Evolutionary conservation across 2,888 invertebrate species (phyloP).

Genomic region (Zootermopsis nevadensis): DNA sequence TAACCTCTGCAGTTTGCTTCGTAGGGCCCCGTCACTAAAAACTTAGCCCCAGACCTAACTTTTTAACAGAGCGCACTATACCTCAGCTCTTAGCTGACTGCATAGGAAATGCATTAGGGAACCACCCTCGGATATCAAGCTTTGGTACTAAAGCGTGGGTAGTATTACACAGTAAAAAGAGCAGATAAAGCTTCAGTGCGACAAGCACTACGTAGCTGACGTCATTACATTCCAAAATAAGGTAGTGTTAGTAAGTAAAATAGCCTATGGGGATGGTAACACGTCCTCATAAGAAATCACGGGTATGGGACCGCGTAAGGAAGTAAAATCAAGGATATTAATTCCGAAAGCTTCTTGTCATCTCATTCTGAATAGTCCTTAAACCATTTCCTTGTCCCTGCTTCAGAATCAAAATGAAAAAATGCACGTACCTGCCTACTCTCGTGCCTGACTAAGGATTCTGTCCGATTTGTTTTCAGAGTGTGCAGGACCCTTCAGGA

Average conservation of each 20-base stretch:
- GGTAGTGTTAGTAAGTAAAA: background rate
- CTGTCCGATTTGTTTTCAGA: too few species aligned
- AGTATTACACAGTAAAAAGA: constrained; percentile 26
- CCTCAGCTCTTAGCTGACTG: constrained; percentile 12
- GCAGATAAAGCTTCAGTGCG: background rate
- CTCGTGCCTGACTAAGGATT: too few species aligned
- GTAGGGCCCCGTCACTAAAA: too few species aligned
- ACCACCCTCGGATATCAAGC: constrained; percentile 17
- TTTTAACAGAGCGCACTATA: constrained; percentile 10
- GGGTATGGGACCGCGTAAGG: background rate
- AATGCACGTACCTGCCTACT: too few species aligned
- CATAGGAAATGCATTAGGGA: constrained; percentile 31
- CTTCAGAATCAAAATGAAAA: too few species aligned
- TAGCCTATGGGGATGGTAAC: constrained; percentile 19
- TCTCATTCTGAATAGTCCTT: background rate
- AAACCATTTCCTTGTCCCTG: too few species aligned
- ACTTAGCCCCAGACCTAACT: too few species aligned
- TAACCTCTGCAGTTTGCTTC: too few species aligned
- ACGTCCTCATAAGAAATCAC: constrained; percentile 2
- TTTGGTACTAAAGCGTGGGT: constrained; percentile 7
- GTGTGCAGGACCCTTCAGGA: too few species aligned
- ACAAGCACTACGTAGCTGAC: background rate
- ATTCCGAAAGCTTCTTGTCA: background rate
- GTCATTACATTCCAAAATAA: constrained; percentile 28
- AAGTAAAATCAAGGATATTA: background rate